Conservation (phyloP, 2,888 invertebrate species). For the Pterostichus madidus region DNA sequence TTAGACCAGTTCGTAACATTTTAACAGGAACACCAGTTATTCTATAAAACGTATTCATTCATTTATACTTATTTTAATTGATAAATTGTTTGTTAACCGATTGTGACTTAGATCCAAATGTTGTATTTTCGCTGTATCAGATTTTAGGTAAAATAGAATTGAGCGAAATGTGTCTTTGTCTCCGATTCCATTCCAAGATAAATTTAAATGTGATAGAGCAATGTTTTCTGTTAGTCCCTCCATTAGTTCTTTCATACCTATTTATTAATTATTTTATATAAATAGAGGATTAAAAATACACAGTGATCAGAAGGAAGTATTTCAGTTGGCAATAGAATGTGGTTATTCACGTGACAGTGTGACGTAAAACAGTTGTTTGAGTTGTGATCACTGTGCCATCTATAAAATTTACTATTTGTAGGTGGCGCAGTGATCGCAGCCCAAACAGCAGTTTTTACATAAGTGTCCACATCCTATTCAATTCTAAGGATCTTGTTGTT, state of each 20-base stretch:
- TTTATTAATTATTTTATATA: neutral
- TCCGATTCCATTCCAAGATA: conserved; percentile 78
- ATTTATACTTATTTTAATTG: neutral
- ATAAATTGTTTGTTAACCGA: conserved; percentile 70
- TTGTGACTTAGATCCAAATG: conserved; percentile 75
- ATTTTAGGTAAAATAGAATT: conserved; percentile 71
- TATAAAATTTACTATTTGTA: too few species aligned
- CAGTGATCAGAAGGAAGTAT: too few species aligned
- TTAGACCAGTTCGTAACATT: conserved; percentile 76
- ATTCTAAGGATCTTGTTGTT: too few species aligned
- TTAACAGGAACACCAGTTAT: conserved; percentile 72
- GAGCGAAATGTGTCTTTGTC: conserved; percentile 72
- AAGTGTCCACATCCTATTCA: too few species aligned
- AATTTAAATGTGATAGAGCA: conserved; percentile 74
- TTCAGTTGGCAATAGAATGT: too few species aligned
- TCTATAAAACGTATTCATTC: conserved; percentile 68
- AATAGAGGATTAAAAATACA: too few species aligned
- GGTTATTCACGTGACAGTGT: too few species aligned
- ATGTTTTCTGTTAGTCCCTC: conserved; percentile 74
- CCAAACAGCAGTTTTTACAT: too few species aligned
- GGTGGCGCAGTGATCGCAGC: too few species aligned
- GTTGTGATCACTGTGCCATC: too few species aligned
- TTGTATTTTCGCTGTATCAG: conserved; percentile 71
- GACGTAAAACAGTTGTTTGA: too few species aligned
- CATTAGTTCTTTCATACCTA: conserved; percentile 75